Conservation (phyloP, 2,113 vertebrate species). For the Oreocharis arfaki region DNA sequence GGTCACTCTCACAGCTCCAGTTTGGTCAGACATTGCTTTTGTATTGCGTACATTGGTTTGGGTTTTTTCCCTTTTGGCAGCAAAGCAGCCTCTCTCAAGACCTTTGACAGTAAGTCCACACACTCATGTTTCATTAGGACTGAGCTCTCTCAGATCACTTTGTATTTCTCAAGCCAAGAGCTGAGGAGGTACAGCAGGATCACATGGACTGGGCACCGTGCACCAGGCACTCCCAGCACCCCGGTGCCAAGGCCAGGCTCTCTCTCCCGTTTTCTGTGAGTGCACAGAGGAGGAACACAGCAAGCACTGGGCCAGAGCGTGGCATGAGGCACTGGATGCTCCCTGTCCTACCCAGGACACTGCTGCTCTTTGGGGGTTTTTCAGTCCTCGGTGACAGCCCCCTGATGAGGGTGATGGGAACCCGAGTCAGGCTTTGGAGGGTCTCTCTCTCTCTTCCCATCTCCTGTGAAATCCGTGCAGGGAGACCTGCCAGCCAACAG, state of each 20-base stretch:
- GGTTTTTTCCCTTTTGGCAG: neutral
- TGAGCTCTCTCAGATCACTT: neutral
- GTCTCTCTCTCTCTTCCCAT: neutral
- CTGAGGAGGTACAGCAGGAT: neutral
- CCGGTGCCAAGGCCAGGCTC: neutral
- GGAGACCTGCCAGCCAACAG: neutral
- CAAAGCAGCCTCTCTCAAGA: neutral
- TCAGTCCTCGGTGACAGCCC: neutral
- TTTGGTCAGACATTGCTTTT: neutral
- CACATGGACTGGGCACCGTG: neutral
- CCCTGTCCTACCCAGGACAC: neutral
- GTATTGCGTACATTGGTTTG: neutral
- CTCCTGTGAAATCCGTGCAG: fast-evolving
- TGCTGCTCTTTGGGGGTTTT: neutral
- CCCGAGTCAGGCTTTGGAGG: neutral
- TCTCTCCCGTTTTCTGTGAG: neutral
- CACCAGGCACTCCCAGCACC: neutral
- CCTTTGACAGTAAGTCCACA: neutral
- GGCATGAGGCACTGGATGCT: neutral
- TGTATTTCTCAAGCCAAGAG: neutral
- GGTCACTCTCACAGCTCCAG: neutral
- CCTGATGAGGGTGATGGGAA: neutral
- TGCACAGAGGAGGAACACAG: neutral
- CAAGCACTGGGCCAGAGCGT: neutral
- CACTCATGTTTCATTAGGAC: neutral